A percentile compares a stretch with the other conserved stretches of the same genome.
Evolutionary conservation across 2,888 invertebrate species (phyloP).

Genomic region (Colletes collaris): DNA sequence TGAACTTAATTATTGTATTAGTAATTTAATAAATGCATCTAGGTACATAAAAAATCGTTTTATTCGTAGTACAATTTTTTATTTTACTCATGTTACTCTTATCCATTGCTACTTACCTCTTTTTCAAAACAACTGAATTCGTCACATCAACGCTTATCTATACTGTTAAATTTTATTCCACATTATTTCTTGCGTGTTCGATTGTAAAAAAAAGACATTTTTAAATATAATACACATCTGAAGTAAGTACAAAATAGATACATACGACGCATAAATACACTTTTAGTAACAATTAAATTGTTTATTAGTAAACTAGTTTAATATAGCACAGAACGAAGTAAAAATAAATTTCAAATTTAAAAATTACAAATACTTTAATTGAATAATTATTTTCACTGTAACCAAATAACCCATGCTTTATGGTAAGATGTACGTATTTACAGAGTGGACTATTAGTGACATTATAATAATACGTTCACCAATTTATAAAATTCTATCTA

Average conservation of each 20-base stretch:
- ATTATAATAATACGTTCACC: conserved; percentile 13
- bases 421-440: conserved; percentile 30
- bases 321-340: conserved; percentile 12
- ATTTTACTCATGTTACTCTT: no score
- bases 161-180: no score
- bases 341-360: conserved; percentile 8
- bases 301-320: conserved; percentile 19
- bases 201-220: neutral
- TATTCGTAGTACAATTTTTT: no score
- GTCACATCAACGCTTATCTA: no score
- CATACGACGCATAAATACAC: neutral
- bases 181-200: neutral
- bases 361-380: conserved; percentile 14
- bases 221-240: neutral
- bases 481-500: conserved; percentile 34
- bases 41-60: no score
- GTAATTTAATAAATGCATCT: no score
- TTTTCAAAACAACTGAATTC: no score
- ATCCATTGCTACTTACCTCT: no score
- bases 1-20: no score
- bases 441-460: conserved; percentile 18
- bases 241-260: neutral
- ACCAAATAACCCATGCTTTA: conserved; percentile 9
- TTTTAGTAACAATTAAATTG: conserved; percentile 21
- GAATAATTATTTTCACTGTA: conserved; percentile 24